Base-by-base conservation (phyloP, 2,888 invertebrate species). In the Synanthedon formicaeformis region DNA sequence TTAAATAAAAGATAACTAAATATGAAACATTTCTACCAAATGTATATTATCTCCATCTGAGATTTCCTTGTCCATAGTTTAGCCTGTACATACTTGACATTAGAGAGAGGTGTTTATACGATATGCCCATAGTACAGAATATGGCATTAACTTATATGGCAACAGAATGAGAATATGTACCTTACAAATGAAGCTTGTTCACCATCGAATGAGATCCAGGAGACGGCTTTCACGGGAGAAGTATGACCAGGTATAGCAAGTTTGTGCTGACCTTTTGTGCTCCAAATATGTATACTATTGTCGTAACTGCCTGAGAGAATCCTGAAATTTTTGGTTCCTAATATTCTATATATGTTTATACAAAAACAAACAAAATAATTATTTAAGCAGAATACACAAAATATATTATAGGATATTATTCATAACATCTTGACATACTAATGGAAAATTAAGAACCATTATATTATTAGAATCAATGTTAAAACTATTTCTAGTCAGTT, bases 261-360 rank as follows among this genome's bases (percentile, higher is more conserved):
- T 58, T 93, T 90, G 71, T 95, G 94, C 67, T 94, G 93, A 4
- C 97, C 97, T 75, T 93, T 93, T 3, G 90, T 90, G 11, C 93
- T 94, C 97, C 97, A 98, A 56, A 98, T 90, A 66, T 96, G 95
- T 48, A 98, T 82, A 53, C 96, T 95, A 74, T 95, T 94, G 75
- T 98, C 98, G 80, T 98, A 98, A 75, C 96, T 95, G 18, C 98
- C 98, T 52, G 95, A 93, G 50, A 98, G 75, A 57, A 98, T 94
- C 94, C 95, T 95, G 65, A 40, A 85, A 82, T 59, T n/a, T 51
- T 5, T 16, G 6, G n/a, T 45, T 13, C 45, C n/a, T n/a, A 45
- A 8, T 13, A 45, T 45, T 13, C 8, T n/a, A 45, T 14, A 45
- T 45, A 45, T 12, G 13, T 41, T 41, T 41, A 41, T 40, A 18